Conservation (phyloP, 2,797 vertebrate genomes). For the Ciconia nigra region DNA sequence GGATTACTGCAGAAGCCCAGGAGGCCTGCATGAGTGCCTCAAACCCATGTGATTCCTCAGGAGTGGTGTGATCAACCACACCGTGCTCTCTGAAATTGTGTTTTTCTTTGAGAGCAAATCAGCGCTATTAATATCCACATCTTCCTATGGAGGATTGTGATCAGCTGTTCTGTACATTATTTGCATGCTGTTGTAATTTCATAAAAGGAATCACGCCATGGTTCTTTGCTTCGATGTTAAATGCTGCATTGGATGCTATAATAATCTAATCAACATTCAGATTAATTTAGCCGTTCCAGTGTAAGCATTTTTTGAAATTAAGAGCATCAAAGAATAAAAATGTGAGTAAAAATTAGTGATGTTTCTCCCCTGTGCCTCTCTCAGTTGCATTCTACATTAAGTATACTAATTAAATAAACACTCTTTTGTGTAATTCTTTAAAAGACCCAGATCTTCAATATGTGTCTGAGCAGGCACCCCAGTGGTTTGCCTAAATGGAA, state of each 20-base stretch:
- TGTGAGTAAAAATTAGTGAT: conserved; percentile 40
- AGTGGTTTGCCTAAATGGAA: not conserved
- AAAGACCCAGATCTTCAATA: not conserved
- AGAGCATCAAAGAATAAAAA: conserved; percentile 46
- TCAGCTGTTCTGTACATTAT: conserved; percentile 24
- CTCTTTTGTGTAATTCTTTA: conserved; percentile 35
- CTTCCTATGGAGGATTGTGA: conserved; percentile 10
- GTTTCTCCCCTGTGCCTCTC: conserved; percentile 46
- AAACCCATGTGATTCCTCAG: not conserved
- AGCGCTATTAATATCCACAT: not conserved
- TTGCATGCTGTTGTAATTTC: conserved; percentile 30
- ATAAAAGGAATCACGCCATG: conserved; percentile 36
- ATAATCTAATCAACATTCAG: conserved; percentile 49
- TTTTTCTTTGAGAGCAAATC: conserved; percentile 8
- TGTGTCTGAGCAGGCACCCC: not conserved
- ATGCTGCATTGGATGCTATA: not conserved
- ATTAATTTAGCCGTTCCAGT: conserved; percentile 21
- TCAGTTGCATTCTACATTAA: not conserved
- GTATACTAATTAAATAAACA: conserved; percentile 48
- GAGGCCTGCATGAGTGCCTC: not conserved
- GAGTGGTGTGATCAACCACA: not conserved
- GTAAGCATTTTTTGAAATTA: conserved; percentile 36
- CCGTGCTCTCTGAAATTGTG: not conserved
- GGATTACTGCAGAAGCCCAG: not conserved
- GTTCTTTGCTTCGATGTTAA: conserved; percentile 15